Evolutionary conservation across 2,797 vertebrate genomes (phyloP).

Genomic region (Cetoscarus ocellatus): DNA sequence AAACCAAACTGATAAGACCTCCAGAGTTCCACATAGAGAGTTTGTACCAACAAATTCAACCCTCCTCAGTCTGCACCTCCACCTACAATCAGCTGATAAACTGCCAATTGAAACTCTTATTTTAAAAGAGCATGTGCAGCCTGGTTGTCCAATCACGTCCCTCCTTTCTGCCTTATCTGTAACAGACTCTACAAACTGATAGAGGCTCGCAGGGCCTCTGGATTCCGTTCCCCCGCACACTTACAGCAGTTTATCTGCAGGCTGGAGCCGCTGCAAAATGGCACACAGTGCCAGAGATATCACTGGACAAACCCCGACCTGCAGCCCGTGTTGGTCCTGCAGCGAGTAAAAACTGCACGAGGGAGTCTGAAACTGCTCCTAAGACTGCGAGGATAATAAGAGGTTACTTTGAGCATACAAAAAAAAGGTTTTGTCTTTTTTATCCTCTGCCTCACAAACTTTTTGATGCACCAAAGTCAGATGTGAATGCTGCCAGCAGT

Average conservation of each 20-base stretch:
- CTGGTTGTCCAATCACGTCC: conserved; percentile 65
- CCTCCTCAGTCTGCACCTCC: conserved; percentile 50
- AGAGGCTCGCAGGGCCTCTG: conserved; percentile 75
- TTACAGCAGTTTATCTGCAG: conserved; percentile 82
- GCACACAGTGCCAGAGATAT: conserved; percentile 78
- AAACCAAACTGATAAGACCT: conserved; percentile 28
- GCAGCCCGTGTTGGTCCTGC: conserved; percentile 47
- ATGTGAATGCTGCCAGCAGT: not conserved
- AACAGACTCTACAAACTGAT: conserved; percentile 83
- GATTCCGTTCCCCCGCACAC: conserved; percentile 83
- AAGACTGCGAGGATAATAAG: conserved; percentile 24
- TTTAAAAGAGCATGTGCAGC: conserved; percentile 62
- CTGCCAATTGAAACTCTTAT: conserved; percentile 70
- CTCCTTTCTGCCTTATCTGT: conserved; percentile 80
- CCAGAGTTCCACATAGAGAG: conserved; percentile 19
- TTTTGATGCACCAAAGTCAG: conserved; percentile 13
- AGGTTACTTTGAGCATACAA: conserved; percentile 13
- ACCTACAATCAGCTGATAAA: conserved; percentile 77
- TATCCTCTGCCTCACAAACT: conserved; percentile 18
- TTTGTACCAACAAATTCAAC: conserved; percentile 44
- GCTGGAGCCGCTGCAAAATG: conserved; percentile 80
- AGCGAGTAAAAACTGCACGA: not conserved
- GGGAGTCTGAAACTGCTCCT: conserved; percentile 28
- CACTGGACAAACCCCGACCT: conserved; percentile 63
- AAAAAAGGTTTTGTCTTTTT: conserved; percentile 19